phyloP scores from a whole-genome alignment of 2,113 vertebrate genomes.

The Erpornis zantholeuca region DNA sequence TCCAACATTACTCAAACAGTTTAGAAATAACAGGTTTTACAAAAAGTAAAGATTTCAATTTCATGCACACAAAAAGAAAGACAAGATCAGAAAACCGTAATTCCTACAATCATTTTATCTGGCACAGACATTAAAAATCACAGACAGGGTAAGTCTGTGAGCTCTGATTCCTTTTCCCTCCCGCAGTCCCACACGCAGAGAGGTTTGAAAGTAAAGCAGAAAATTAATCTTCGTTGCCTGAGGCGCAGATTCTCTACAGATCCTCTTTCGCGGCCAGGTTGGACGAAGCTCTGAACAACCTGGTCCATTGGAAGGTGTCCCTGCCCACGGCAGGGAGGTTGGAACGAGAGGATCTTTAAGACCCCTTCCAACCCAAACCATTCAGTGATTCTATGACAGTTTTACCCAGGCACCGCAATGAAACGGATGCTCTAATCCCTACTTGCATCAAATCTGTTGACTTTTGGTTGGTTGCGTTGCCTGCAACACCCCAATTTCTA shows the following conservation, averaged over 20 bases:
- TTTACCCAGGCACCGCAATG: not conserved
- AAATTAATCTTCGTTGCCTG: not conserved
- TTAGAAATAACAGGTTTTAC: not conserved
- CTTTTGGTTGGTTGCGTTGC: fast-evolving
- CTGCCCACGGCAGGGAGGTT: fast-evolving
- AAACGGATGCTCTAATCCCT: fast-evolving
- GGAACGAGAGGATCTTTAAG: no score
- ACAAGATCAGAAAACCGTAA: fast-evolving
- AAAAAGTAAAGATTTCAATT: not conserved
- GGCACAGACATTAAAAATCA: not conserved
- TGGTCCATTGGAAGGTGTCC: fast-evolving
- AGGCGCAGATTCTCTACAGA: not conserved
- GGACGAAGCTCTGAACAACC: not conserved
- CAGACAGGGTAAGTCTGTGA: not conserved
- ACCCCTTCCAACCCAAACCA: not conserved
- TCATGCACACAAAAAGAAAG: not conserved
- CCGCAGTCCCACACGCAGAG: fast-evolving
- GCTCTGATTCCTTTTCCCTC: not conserved
- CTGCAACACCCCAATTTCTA: fast-evolving
- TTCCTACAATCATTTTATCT: not conserved
- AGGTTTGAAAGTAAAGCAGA: not conserved
- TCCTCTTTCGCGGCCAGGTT: not conserved
- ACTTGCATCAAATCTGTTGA: fast-evolving
- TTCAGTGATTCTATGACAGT: fast-evolving
- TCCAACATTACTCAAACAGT: not conserved